phyloP scores from a whole-genome alignment of 2,113 vertebrate species.

The Muntiacus muntjak region DNA sequence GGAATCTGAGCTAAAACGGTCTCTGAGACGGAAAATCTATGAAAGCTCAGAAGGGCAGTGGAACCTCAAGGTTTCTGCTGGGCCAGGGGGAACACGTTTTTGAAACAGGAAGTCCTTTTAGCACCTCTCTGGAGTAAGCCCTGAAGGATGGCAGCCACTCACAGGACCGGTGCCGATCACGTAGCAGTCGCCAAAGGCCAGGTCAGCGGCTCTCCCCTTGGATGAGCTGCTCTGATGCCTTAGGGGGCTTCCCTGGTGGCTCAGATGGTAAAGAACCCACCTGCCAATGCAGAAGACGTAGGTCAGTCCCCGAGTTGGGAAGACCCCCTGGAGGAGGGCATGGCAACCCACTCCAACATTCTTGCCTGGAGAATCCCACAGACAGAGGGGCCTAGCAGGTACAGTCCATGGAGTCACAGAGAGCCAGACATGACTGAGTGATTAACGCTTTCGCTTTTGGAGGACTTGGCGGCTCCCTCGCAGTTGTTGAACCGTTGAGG shows the following conservation, averaged over 20 bases:
- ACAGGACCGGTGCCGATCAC: background rate
- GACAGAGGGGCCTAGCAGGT: background rate
- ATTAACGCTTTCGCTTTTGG: rapidly evolving
- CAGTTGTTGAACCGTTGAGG: rapidly evolving
- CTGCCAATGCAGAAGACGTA: background rate
- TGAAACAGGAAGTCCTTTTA: background rate
- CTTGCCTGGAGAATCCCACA: background rate
- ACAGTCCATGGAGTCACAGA: background rate
- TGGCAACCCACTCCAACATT: background rate
- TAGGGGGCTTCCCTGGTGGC: background rate
- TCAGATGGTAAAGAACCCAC: background rate
- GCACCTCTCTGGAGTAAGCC: background rate
- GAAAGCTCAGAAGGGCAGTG: background rate
- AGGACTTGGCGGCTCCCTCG: rapidly evolving
- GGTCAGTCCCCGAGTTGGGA: background rate
- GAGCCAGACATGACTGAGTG: background rate
- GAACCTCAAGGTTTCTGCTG: background rate
- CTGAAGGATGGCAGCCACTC: background rate
- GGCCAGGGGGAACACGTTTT: background rate
- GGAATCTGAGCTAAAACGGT: background rate
- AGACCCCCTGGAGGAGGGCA: background rate
- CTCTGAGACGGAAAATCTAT: background rate
- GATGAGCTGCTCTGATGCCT: background rate
- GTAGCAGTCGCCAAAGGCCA: background rate
- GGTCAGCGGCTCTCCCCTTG: rapidly evolving